These are phyloP conservation scores for Peromyscus polionotus DNA, from an alignment of 2,113 vertebrate species.

Conservation along the genomic window DNA sequence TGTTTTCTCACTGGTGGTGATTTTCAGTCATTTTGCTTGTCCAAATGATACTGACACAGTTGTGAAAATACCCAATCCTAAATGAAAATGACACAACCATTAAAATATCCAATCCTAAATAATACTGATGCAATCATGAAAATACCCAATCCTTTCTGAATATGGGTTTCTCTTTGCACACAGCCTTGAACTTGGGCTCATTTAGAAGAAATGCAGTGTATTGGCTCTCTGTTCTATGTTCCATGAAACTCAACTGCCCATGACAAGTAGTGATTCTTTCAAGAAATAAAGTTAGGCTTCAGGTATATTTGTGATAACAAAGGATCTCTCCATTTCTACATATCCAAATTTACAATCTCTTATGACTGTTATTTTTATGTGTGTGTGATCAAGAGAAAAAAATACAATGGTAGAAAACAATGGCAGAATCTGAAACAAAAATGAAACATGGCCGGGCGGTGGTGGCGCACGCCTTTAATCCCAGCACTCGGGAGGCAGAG, in stretches of 20 bases:
- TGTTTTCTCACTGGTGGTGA: background rate
- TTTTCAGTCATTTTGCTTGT: background rate
- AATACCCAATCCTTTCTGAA: background rate
- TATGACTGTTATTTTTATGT: background rate
- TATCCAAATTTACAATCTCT: background rate
- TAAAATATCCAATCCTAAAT: no score
- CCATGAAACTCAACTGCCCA: background rate
- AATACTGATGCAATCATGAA: no score
- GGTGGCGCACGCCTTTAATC: no score
- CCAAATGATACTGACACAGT: background rate
- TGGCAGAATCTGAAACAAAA: background rate
- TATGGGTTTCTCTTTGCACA: background rate
- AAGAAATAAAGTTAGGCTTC: background rate
- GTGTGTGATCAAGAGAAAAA: background rate
- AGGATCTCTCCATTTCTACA: background rate
- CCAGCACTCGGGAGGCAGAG: no score
- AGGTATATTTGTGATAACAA: background rate
- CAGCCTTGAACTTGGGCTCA: background rate
- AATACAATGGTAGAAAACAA: background rate
- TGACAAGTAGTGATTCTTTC: background rate
- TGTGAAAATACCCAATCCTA: background rate
- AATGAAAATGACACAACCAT: no score
- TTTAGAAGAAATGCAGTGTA: slow-evolving; percentile 6
- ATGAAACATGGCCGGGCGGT: background rate
- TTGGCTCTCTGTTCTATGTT: background rate